Conservation (phyloP, 1,140 invertebrate species). For the Apis dorsata region DNA sequence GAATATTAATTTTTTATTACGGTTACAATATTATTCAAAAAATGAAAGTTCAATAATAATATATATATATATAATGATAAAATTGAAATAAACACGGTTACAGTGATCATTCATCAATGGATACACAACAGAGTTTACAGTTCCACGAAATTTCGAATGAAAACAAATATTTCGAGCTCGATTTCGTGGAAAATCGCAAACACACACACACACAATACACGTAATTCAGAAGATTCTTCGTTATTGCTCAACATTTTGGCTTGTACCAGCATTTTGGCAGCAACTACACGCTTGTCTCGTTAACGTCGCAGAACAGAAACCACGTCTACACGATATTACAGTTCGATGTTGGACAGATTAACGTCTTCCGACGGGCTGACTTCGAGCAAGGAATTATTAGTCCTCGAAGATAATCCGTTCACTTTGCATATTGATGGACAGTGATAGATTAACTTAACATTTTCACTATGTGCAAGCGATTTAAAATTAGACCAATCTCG, state of each 20-base stretch:
- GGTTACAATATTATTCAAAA: no score
- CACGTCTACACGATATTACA: constrained; percentile 11
- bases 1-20: no score
- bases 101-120: no score
- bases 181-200: neutral
- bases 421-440: neutral
- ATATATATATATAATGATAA: no score
- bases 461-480: no score
- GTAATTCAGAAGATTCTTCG: neutral
- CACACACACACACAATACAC: neutral
- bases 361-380: neutral
- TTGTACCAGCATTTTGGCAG: constrained; percentile 10
- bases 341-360: neutral
- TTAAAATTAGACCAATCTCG: no score
- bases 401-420: neutral
- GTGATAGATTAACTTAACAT: neutral
- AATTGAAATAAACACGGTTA: no score
- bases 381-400: neutral
- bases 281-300: constrained; percentile 26
- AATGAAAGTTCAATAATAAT: no score
- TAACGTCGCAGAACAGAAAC: neutral
- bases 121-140: neutral
- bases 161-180: neutral
- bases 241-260: constrained; percentile 11
- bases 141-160: neutral